Evolutionary conservation across 2,888 invertebrate species (phyloP), one percentile per base, ranked within the genome.

Genomic region (Suillia variegata): DNA sequence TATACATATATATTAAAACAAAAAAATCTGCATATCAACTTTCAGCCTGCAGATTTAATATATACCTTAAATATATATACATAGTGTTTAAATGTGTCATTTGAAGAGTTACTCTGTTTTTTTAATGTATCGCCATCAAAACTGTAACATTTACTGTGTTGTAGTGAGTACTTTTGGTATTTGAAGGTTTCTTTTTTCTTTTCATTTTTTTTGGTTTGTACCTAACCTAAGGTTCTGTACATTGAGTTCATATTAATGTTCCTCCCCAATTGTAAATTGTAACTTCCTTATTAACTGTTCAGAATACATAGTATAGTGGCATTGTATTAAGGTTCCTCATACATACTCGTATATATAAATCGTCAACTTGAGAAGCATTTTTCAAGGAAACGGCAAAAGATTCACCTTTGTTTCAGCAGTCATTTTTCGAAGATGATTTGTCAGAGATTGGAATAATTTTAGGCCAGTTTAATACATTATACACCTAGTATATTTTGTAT

Each of bases 91-190:
- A 8, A 13, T n/a, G 12, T 38, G n/a, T 38, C 38, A 31, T 31
- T 31, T 31, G 38, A 38, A 24, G 8, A 20, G 15, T 33, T 51
- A 17, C 17, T 24, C 12, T 21, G 31, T 54, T 45, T n/a, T 52
- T 54, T n/a, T 38, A n/a, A 13, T 54, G 24, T 54, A 10, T 54
- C 48, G 33, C 33, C 55, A 48, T 55, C 47, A 47, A 48, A 55
- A 47, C 45, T 31, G 20, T 21, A 38, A 54, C 22, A 47, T 17
- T 47, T 47, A 55, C 48, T 48, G 21, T 10, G n/a, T n/a, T 45
- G 47, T 47, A 55, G 55, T 55, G 55, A 55, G 55, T 55, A 55
- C 55, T 55, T 55, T 31, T 31, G 10, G 54, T 20, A 47, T 21
- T 54, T 21, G 15, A 24, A 42, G 24, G 17, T 42, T 15, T 17